A percentile compares a stretch with the other conserved stretches of the same genome.
Evolutionary conservation across 2,888 invertebrate species (phyloP).

Genomic region (Cephus pygmeus): DNA sequence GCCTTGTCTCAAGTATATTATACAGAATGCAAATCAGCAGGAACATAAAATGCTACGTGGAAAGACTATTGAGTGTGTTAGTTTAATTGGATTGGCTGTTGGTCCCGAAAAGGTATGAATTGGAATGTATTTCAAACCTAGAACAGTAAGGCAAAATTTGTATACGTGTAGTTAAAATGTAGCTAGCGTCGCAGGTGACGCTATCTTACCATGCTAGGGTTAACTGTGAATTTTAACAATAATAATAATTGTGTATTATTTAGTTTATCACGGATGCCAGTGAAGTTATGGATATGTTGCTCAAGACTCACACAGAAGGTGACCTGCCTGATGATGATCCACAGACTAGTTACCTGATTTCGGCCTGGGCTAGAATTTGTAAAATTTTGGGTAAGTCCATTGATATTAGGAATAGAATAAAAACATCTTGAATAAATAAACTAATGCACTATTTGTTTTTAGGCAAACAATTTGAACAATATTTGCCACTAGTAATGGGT

Average conservation of each 20-base stretch:
- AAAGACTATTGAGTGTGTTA: conserved; percentile 99
- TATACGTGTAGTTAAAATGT: not conserved
- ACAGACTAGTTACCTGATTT: conserved; percentile 96
- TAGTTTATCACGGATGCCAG: conserved; percentile 90
- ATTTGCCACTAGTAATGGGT: conserved; percentile 94
- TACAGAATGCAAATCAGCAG: conserved; percentile 89
- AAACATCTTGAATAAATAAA: not conserved
- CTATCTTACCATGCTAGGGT: too few relatives aligned
- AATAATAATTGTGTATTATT: conserved; percentile 22
- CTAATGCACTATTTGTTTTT: conserved; percentile 22
- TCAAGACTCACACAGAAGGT: conserved; percentile 89
- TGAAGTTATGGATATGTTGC: conserved; percentile 94
- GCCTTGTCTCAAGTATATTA: conserved; percentile 96
- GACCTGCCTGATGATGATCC: conserved; percentile 94
- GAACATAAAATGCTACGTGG: conserved; percentile 93
- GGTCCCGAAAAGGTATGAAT: conserved; percentile 75
- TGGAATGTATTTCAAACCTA: not conserved
- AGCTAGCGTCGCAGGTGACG: not conserved
- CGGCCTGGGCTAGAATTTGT: conserved; percentile 99
- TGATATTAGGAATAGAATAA: not conserved
- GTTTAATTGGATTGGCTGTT: conserved; percentile 92
- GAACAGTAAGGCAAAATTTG: not conserved
- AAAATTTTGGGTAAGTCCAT: conserved; percentile 79
- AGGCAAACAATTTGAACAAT: conserved; percentile 89
- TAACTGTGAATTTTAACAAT: not conserved